Evolutionary conservation across 2,888 invertebrate genomes (phyloP), one percentile per base, ranked within the genome.

Genomic region (Leucoptera coffeella): DNA sequence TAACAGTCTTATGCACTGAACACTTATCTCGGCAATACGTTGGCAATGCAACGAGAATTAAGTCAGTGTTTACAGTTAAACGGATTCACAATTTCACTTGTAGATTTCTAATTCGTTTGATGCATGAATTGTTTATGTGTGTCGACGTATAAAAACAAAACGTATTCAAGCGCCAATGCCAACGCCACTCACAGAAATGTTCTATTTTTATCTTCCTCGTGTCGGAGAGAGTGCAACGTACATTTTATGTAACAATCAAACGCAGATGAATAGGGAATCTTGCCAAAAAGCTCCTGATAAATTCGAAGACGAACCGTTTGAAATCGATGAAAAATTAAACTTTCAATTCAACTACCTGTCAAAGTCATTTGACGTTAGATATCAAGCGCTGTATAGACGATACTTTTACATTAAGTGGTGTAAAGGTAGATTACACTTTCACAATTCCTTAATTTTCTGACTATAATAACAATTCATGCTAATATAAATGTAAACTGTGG

Each of bases 121-220:
- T 39, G 42, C 47, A 45, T 38, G 46, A 43, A 46, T 60, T 57
- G 57, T 40, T 55, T 7, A 61, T 57, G 59, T 62, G 45, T 61
- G 65, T 67, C 61, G 58, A 44, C 51, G 62, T 65, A 65, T 62
- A 65, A 62, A 64, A 59, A 62, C 56, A 58, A 55, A 40, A 44
- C 35, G 11, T 35, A 3, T 8, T 11, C 22, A 22, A 15, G 45
- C 40, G 36, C 35, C 34, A 48, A 56, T 17, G 56, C 52, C n/a
- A n/a, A 49, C 51, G 54, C 60, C 56, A 65, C 52, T 60, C 61
- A 61, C 55, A 52, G 42, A 43, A 43, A 44, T 50, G 45, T 42
- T 67, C 69, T 69, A 69, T 67, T 67, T 65, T 53, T 67, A 64
- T 45, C 53, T 48, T 57, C 57, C 59, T 55, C 51, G 55, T 58